These are phyloP conservation scores for Dreissena rostriformis DNA, from an alignment of 1,140 invertebrate genomes.

Conservation along the genomic window DNA sequence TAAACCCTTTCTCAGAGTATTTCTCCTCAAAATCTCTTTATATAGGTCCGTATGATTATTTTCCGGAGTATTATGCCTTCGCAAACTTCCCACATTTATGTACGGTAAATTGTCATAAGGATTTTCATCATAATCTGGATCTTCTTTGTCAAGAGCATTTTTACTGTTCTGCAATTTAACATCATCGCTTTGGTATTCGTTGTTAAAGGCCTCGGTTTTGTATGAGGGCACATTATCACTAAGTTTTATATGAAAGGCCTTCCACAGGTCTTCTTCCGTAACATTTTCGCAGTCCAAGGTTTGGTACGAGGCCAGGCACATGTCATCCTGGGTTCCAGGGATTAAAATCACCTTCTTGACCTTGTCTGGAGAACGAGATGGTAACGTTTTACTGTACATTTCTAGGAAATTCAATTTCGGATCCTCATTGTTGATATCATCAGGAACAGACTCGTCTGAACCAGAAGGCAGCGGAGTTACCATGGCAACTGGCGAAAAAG, in stretches of 20 bases:
- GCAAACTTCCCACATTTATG: conserved; percentile 30
- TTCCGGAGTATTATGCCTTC: conserved; percentile 25
- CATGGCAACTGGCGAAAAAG: conserved; percentile 76
- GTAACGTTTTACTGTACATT: conserved; percentile 58
- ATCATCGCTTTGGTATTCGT: background rate
- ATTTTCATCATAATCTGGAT: conserved; percentile 50
- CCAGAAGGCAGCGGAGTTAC: conserved; percentile 75
- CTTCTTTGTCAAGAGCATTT: conserved; percentile 8
- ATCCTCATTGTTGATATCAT: conserved; percentile 58
- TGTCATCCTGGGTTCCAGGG: conserved; percentile 56
- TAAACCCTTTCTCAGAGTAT: conserved; percentile 7
- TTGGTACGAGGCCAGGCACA: conserved; percentile 41
- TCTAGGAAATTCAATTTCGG: conserved; percentile 59
- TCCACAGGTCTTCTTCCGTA: conserved; percentile 66
- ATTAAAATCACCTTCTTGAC: conserved; percentile 51
- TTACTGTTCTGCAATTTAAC: background rate
- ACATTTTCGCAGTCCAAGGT: conserved; percentile 60
- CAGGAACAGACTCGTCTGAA: conserved; percentile 72
- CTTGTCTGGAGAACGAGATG: conserved; percentile 49
- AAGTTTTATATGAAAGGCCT: conserved; percentile 58
- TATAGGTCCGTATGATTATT: conserved; percentile 11
- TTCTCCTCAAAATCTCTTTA: conserved; percentile 35
- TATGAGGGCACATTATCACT: conserved; percentile 37
- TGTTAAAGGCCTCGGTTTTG: background rate
- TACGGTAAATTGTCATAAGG: conserved; percentile 38